phyloP scores from a whole-genome alignment of 2,888 invertebrate genomes.

The Matsumyia berberina region DNA sequence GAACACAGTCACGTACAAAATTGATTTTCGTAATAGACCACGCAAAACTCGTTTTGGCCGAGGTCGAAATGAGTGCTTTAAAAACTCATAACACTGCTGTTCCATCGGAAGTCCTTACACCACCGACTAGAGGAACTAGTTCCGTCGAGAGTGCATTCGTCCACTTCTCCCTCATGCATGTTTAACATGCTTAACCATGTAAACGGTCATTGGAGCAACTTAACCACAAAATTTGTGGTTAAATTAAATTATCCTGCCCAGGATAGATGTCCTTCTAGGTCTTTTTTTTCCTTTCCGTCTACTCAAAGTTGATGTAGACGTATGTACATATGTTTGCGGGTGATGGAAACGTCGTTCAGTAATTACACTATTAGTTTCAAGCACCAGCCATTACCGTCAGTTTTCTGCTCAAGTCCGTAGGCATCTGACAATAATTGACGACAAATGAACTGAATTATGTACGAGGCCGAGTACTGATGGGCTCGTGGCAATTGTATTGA shows the following conservation, averaged over 20 bases:
- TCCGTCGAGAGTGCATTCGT: not conserved
- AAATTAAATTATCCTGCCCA: conserved; percentile 20
- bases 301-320: not conserved
- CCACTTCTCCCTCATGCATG: conserved; percentile 1
- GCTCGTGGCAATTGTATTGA: not conserved
- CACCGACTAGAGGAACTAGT: not conserved
- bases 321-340: too few species aligned
- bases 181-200: not conserved
- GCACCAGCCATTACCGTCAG: not conserved
- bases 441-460: not conserved
- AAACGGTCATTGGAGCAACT: not conserved
- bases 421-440: too few species aligned
- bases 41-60: too few species aligned
- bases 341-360: not conserved
- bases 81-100: not conserved
- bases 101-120: conserved; percentile 4
- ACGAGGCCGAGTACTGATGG: not conserved
- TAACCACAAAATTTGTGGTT: not conserved
- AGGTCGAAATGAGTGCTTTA: too few species aligned
- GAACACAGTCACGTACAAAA: too few species aligned
- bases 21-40: too few species aligned
- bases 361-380: conserved; percentile 1
- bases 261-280: conserved; percentile 4
- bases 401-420: too few species aligned
- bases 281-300: not conserved